Base-by-base conservation (phyloP, 2,797 vertebrate genomes). In the Cynodonichthys magdalenae region DNA sequence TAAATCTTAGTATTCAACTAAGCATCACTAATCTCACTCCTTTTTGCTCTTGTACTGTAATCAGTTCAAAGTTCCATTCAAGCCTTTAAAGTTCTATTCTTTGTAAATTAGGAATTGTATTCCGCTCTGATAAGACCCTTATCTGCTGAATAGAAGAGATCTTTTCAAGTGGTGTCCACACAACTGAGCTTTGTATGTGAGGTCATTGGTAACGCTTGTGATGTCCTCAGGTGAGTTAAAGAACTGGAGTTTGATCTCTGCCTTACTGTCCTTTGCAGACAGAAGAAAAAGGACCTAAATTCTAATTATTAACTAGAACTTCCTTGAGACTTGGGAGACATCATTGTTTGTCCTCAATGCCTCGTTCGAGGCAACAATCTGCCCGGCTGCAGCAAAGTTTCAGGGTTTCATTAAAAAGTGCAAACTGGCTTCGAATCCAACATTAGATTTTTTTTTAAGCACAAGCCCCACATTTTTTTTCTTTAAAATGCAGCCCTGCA, bases 81-180 rank as follows among this genome's bases (percentile, higher is more conserved):
- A 51, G 31, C 70, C 0, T 29, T 52, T 54, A 63, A 63, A 74
- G 63, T 48, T 53, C 82, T 78, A 90, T 89, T 93, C 86, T 86
- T 84, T 93, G 92, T 66, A 91, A 90, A 92, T 90, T 74, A 87
- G 85, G 80, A 86, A 90, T 73, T 90, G 90, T 87, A 85, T 91
- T 89, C 84, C 63, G 27, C 45, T 9, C 51, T 92, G 90, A 92
- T 92, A 92, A 92, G 85, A 68, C 31, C 58, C 76, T 90, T 91
- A 91, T 92, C 89, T 88, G 59, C 59, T 52, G 42, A 59, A 69
- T 7, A 62, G 48, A 83, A 63, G 68, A 69, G 27, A 28, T 74
- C 55, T 67, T 36, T 11, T 34, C n/a, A 12, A 36, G 41, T 75
- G 42, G 75, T 82, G 80, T 87, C 69, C 69, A 69, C 49, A 73